A percentile compares a stretch with the other conserved stretches of the same genome.
These are phyloP conservation scores for Ptychobarbus kaznakovi DNA, from an alignment of 2,797 vertebrate species.

Conservation along the genomic window DNA sequence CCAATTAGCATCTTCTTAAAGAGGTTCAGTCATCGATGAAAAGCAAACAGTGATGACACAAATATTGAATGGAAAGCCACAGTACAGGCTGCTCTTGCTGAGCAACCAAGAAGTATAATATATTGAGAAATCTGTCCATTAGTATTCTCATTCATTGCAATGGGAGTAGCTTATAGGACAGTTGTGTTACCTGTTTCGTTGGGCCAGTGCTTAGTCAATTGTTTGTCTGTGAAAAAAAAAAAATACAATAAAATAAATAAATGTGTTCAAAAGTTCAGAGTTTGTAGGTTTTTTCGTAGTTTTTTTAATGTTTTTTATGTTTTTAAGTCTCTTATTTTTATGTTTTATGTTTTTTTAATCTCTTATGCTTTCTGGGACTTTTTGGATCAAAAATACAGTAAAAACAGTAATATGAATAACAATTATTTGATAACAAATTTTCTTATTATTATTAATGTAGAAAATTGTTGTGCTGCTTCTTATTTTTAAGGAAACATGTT, in stretches of 20 bases:
- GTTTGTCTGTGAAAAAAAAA: background rate
- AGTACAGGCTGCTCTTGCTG: background rate
- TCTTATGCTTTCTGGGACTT: background rate
- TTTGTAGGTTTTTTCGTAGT: too few relatives aligned
- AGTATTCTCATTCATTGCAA: background rate
- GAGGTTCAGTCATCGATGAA: slow-evolving; percentile 7
- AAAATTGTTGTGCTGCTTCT: too few relatives aligned
- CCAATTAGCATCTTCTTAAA: slow-evolving; percentile 17
- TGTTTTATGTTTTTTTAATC: background rate
- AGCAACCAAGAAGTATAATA: background rate
- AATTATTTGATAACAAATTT: background rate
- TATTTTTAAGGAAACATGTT: too few relatives aligned
- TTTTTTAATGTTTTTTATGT: too few relatives aligned
- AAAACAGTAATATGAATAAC: background rate
- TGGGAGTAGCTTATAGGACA: background rate
- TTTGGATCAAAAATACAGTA: background rate
- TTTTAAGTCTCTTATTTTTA: background rate
- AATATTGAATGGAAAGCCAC: background rate
- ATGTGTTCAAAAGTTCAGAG: background rate
- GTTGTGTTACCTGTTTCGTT: background rate
- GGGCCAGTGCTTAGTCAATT: background rate
- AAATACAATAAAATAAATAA: background rate
- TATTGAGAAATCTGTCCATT: background rate
- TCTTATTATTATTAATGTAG: too few relatives aligned
- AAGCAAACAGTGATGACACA: slow-evolving; percentile 10